phyloP scores from a whole-genome alignment of 1,140 invertebrate species.

The Drosophila bocki region DNA sequence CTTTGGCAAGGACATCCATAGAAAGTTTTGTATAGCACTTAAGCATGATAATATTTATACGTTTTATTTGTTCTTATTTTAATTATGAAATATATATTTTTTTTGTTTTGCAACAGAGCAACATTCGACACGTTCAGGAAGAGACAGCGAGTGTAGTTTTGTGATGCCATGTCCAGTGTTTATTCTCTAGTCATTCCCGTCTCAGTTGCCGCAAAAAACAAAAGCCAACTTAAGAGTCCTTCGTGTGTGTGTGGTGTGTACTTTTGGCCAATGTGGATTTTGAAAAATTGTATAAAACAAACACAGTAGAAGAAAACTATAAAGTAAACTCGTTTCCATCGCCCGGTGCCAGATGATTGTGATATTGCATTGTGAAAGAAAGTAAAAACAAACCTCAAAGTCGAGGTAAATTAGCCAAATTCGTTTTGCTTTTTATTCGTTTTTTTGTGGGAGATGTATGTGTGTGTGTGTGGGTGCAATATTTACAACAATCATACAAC shows the following conservation, averaged over 20 bases:
- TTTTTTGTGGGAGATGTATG: conserved; percentile 19
- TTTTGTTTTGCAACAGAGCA: conserved; percentile 57
- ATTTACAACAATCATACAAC: conserved; percentile 73
- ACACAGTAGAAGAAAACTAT: conserved; percentile 12
- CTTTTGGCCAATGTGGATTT: conserved; percentile 16
- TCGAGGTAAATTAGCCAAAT: conserved; percentile 17
- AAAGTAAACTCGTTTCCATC: conserved; percentile 39
- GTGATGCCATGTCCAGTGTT: conserved; percentile 14
- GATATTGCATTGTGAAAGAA: conserved; percentile 1
- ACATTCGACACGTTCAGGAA: conserved; percentile 66
- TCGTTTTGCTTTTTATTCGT: conserved; percentile 37
- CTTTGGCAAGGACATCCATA: conserved; percentile 28
- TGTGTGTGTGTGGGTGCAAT: conserved; percentile 22
- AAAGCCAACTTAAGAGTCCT: conserved; percentile 26
- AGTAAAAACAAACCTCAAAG: neutral
- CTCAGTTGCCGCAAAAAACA: conserved; percentile 49
- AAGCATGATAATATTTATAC: conserved; percentile 1
- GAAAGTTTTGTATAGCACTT: conserved; percentile 28
- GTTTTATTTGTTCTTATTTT: conserved; percentile 1
- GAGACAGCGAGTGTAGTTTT: conserved; percentile 56
- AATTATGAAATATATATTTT: neutral
- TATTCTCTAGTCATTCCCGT: conserved; percentile 49
- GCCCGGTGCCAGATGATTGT: conserved; percentile 43
- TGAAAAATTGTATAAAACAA: neutral
- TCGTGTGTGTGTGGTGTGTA: conserved; percentile 7